Evolutionary conservation across 2,113 vertebrate species (phyloP).

Genomic region (Deroptyus accipitrinus): DNA sequence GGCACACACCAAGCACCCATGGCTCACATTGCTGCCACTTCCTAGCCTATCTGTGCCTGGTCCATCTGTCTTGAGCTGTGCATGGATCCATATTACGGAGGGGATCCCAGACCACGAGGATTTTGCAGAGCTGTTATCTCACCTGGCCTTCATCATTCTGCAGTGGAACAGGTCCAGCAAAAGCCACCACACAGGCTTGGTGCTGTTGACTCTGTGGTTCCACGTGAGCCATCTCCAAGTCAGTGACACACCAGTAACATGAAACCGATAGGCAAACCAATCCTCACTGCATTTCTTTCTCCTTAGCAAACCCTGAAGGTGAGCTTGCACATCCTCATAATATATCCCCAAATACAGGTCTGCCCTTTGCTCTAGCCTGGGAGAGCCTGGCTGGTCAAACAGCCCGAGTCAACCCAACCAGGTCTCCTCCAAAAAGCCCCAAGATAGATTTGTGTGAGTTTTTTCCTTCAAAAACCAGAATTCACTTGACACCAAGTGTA

Average conservation of each 20-base stretch:
- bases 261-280: not conserved
- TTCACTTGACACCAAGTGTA: not conserved
- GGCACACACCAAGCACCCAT: not conserved
- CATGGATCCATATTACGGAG: accelerated
- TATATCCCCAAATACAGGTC: not conserved
- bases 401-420: not conserved
- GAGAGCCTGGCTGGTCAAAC: not conserved
- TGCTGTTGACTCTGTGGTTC: slow-evolving; percentile 18
- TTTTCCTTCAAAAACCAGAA: not conserved
- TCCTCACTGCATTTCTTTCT: not conserved
- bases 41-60: accelerated
- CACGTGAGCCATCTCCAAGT: slow-evolving; percentile 41
- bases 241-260: not conserved
- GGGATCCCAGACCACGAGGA: not conserved
- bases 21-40: accelerated
- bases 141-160: not conserved
- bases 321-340: not conserved
- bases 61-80: accelerated
- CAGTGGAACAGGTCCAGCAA: not conserved
- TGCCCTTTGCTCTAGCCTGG: not conserved
- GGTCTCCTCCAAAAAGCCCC: not conserved
- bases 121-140: not conserved
- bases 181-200: not conserved
- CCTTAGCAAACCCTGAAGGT: not conserved
- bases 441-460: not conserved